Evolutionary conservation across 2,113 vertebrate genomes (phyloP).

Genomic region (Dromas ardeola): DNA sequence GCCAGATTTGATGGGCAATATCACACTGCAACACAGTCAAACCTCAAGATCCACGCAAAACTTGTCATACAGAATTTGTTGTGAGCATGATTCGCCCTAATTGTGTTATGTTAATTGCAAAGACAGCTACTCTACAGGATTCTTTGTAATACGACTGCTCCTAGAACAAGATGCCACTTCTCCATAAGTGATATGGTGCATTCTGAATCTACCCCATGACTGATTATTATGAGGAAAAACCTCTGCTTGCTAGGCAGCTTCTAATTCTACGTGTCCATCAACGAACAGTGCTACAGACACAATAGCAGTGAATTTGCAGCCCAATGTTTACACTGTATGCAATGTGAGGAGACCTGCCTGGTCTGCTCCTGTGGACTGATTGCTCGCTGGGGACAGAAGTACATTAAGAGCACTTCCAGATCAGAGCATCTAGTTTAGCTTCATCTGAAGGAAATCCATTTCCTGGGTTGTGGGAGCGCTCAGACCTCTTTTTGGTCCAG

Average conservation of each 20-base stretch:
- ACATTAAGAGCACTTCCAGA: not conserved
- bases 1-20: not conserved
- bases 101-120: not conserved
- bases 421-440: not conserved
- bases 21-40: not conserved
- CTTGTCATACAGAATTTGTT: not conserved
- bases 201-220: not conserved
- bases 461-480: not conserved
- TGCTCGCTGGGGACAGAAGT: not conserved
- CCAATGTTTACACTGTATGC: not conserved
- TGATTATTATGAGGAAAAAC: not conserved
- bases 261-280: not conserved
- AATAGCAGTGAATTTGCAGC: not conserved
- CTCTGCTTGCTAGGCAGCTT: not conserved
- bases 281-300: not conserved
- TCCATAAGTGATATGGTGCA: not conserved
- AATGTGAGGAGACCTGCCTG: not conserved
- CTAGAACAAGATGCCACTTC: not conserved
- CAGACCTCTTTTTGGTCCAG: not conserved
- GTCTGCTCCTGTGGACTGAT: not conserved
- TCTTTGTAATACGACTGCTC: not conserved
- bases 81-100: not conserved
- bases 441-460: not conserved
- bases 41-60: not conserved
- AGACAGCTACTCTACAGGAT: not conserved